Conservation (phyloP, 2,888 invertebrate genomes). For the Eilema depressum region DNA sequence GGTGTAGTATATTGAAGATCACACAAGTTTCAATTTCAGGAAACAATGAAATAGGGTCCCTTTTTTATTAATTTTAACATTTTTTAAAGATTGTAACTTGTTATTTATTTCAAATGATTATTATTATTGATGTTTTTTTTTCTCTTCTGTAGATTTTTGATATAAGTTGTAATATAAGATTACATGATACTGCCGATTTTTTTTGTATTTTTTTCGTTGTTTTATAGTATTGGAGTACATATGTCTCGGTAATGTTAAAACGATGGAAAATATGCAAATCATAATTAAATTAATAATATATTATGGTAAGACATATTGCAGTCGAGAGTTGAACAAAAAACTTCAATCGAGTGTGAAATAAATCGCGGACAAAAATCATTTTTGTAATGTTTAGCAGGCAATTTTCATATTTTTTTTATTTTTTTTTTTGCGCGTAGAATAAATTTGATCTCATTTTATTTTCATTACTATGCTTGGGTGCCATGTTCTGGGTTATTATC, state of each 20-base stretch:
- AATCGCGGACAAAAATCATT: slow-evolving; percentile 68
- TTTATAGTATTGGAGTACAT: slow-evolving; percentile 56
- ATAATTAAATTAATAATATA: slow-evolving; percentile 37
- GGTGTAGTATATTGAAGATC: slow-evolving; percentile 78
- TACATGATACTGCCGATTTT: slow-evolving; percentile 83
- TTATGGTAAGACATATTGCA: slow-evolving; percentile 66
- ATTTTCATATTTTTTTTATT: slow-evolving; percentile 62
- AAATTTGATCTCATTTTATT: slow-evolving; percentile 81
- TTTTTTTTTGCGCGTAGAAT: slow-evolving; percentile 54
- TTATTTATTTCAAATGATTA: slow-evolving; percentile 87
- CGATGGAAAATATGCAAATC: slow-evolving; percentile 51
- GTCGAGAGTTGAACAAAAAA: slow-evolving; percentile 74
- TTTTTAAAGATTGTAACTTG: slow-evolving; percentile 83
- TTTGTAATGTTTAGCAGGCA: slow-evolving; percentile 74
- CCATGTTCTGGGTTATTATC: slow-evolving; percentile 68
- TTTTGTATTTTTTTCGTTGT: slow-evolving; percentile 68
- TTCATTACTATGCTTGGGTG: slow-evolving; percentile 77
- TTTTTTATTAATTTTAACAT: slow-evolving; percentile 85
- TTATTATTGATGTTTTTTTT: slow-evolving; percentile 82
- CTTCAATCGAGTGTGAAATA: slow-evolving; percentile 56
- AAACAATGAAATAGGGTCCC: slow-evolving; percentile 70
- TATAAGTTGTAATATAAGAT: slow-evolving; percentile 83
- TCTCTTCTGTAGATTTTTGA: slow-evolving; percentile 77
- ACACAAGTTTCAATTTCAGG: slow-evolving; percentile 77
- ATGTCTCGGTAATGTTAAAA: slow-evolving; percentile 43